A percentile compares a stretch with the other conserved stretches of the same genome.
phyloP scores from a whole-genome alignment of 2,888 invertebrate genomes.

The Panorpa germanica region DNA sequence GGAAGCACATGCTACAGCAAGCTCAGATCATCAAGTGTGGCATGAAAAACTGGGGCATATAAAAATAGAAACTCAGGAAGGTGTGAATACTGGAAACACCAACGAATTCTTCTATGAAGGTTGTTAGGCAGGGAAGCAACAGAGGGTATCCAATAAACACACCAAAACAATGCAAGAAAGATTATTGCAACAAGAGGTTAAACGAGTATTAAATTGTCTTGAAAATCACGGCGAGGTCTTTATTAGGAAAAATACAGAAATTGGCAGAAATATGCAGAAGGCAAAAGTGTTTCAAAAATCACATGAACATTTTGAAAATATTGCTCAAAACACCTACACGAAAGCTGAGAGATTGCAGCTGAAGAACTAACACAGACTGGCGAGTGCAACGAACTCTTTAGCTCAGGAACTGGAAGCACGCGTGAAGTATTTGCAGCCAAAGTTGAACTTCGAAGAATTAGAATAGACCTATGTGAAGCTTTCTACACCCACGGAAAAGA shows the following conservation, averaged over 20 bases:
- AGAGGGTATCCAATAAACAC: too few relatives aligned
- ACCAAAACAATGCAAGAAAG: too few relatives aligned
- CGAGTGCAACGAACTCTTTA: slow-evolving; percentile 89
- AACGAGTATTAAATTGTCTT: slow-evolving; percentile 94
- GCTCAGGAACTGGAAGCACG: slow-evolving; percentile 87
- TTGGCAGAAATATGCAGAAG: slow-evolving; percentile 86
- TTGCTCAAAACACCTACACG: slow-evolving; percentile 94
- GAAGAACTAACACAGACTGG: slow-evolving; percentile 91
- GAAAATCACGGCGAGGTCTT: slow-evolving; percentile 96
- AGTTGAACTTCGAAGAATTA: slow-evolving; percentile 73
- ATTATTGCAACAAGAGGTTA: slow-evolving; percentile 97
- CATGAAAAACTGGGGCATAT: too few relatives aligned
- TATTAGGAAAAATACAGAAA: slow-evolving; percentile 89
- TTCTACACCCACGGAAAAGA: slow-evolving; percentile 95
- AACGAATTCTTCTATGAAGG: too few relatives aligned
- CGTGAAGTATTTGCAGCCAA: slow-evolving; percentile 87
- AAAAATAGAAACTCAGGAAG: too few relatives aligned
- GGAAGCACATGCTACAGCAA: too few relatives aligned
- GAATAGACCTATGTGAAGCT: slow-evolving; percentile 82
- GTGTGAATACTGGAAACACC: too few relatives aligned
- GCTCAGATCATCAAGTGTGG: too few relatives aligned
- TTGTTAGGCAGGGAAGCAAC: too few relatives aligned
- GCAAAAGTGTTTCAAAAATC: slow-evolving; percentile 93
- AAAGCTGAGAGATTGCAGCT: slow-evolving; percentile 97
- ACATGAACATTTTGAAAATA: slow-evolving; percentile 96